These are phyloP conservation scores for Aythya baeri DNA, from an alignment of 2,113 vertebrate genomes.

Conservation along the genomic window DNA sequence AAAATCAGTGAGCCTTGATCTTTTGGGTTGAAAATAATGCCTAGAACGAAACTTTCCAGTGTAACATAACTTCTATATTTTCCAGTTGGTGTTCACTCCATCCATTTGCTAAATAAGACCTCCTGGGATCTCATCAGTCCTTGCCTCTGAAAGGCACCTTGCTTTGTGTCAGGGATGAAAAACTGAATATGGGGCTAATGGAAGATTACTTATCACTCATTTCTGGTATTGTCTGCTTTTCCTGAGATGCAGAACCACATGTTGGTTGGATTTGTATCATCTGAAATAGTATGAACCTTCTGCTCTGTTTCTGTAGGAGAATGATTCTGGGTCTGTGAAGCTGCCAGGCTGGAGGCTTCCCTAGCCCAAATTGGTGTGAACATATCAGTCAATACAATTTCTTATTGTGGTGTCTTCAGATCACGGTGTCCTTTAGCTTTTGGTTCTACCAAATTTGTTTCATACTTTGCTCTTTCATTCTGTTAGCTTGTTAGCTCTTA, in stretches of 20 bases:
- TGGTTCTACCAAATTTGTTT: neutral
- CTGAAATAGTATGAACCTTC: constrained; percentile 71
- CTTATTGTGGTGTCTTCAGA: constrained; percentile 67
- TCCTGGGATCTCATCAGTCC: constrained; percentile 74
- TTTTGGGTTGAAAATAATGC: neutral
- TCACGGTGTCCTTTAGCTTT: constrained; percentile 63
- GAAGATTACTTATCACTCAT: constrained; percentile 62
- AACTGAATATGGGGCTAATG: constrained; percentile 58
- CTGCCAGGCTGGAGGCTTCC: constrained; percentile 40
- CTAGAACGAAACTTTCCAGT: neutral
- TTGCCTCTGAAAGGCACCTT: constrained; percentile 74
- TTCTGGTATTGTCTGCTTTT: constrained; percentile 75
- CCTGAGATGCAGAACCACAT: constrained; percentile 65
- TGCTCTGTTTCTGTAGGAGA: constrained; percentile 75
- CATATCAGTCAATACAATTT: constrained; percentile 70
- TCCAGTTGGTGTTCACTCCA: neutral
- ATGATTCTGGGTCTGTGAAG: constrained; percentile 67
- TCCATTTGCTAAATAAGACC: constrained; percentile 59
- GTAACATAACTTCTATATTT: neutral
- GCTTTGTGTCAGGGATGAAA: constrained; percentile 67
- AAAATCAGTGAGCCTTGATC: neutral
- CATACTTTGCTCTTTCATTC: neutral
- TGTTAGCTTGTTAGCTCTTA: neutral
- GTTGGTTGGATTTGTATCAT: constrained; percentile 75
- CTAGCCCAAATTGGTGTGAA: constrained; percentile 63